Conservation (phyloP, 1,140 invertebrate genomes). For the Dryas iulia region DNA sequence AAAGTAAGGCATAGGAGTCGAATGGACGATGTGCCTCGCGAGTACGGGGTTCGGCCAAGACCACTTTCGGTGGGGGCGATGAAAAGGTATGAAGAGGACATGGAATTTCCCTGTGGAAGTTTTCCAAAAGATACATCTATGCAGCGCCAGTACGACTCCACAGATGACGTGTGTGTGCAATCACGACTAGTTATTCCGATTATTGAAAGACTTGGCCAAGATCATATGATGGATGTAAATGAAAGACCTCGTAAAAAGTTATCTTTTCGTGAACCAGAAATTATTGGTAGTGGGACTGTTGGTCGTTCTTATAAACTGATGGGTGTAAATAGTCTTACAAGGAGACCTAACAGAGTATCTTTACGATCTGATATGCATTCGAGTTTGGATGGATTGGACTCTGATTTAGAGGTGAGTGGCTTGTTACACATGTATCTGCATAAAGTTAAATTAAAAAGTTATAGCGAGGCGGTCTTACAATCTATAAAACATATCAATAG, state of each 20-base stretch:
- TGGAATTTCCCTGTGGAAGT: conserved; percentile 46
- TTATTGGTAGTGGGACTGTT: conserved; percentile 74
- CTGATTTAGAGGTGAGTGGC: conserved; percentile 64
- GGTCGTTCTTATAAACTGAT: conserved; percentile 64
- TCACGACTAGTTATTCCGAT: conserved; percentile 69
- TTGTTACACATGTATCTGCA: not conserved
- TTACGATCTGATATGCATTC: conserved; percentile 49
- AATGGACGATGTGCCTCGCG: conserved; percentile 46
- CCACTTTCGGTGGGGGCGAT: conserved; percentile 60
- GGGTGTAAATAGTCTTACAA: conserved; percentile 67
- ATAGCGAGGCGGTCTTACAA: too few relatives aligned
- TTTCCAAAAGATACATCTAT: conserved; percentile 50
- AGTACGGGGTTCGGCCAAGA: conserved; percentile 46
- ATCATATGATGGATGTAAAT: conserved; percentile 70
- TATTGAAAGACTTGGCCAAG: conserved; percentile 62
- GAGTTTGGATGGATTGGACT: conserved; percentile 56
- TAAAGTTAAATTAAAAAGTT: not conserved
- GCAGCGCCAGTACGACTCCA: conserved; percentile 55
- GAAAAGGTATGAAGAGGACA: conserved; percentile 56
- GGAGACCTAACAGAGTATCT: conserved; percentile 58
- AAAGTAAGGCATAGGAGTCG: conserved; percentile 63
- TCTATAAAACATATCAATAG: too few relatives aligned
- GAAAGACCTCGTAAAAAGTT: conserved; percentile 90
- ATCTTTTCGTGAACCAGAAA: conserved; percentile 91
- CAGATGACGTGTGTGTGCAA: conserved; percentile 67